Conservation (phyloP, 2,888 invertebrate genomes). For the Laspeyria flexula region DNA sequence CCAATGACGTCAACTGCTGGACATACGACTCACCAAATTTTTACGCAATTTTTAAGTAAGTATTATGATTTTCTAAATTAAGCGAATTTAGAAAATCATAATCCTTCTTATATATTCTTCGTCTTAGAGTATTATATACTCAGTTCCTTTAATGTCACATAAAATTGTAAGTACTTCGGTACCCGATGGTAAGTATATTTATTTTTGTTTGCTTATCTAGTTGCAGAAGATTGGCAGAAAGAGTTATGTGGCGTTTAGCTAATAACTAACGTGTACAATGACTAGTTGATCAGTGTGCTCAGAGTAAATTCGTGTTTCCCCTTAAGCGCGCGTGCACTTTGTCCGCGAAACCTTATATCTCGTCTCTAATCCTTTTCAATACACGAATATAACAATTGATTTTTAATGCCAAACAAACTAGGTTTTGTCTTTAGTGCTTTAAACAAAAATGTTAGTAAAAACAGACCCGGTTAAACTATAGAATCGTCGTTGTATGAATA, state of each 20-base stretch:
- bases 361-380: constrained; percentile 25
- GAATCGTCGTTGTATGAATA: too few species aligned
- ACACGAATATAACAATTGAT: background rate
- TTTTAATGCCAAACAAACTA: background rate
- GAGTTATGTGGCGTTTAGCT: background rate
- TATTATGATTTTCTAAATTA: too few species aligned
- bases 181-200: too few species aligned
- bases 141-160: too few species aligned
- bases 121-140: too few species aligned
- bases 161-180: too few species aligned
- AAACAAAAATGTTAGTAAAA: background rate
- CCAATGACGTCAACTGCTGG: too few species aligned
- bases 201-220: background rate
- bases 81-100: too few species aligned
- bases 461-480: background rate
- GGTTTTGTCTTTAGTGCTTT: background rate
- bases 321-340: constrained; percentile 33
- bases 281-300: constrained; percentile 29
- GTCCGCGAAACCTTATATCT: constrained; percentile 26
- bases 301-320: constrained; percentile 39
- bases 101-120: too few species aligned
- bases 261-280: constrained; percentile 23
- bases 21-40: too few species aligned
- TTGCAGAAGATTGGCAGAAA: background rate
- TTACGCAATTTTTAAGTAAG: too few species aligned